Base-by-base conservation (phyloP, 2,797 vertebrate genomes). In the Muraenolepis orangiensis region DNA sequence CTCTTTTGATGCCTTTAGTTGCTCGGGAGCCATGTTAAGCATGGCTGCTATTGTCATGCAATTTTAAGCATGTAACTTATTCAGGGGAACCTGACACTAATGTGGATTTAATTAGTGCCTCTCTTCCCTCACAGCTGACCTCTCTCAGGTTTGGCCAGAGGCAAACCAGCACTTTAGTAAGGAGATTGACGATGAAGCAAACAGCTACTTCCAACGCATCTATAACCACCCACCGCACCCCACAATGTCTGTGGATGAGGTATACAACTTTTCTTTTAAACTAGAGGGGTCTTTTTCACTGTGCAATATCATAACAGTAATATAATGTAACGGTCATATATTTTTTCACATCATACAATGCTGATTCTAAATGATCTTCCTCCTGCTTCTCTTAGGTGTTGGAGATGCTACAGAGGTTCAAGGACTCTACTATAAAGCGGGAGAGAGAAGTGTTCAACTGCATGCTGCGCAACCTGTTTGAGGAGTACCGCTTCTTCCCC, bases 121-220 rank as follows among this genome's bases (percentile, higher is more conserved):
- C 16, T 73, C 18, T 38, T 70, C 31, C 70, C 72, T 11, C 26
- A 32, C 84, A 99, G 98, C 98, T 88, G 98, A 99, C 90, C 96
- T 99, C 91, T 99, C 98, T 96, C 98, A 99, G 95, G 98, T 99
- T 84, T 99, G 98, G 98, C 98, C 98, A 61, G 97, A 99, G 91
- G 97, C 97, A 91, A 99, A 99, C 90, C 98, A 99, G 97, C 95
- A 99, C 96, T 99, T 99, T 96, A 99, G 95, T 92, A 99, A 99
- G 92, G 98, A 99, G 92, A 99, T 99, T 51, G 98, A 99, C 64
- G 98, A 99, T 46, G 98, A 99, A 92, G 98, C 98, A 80, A 99
- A 99, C 93, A 99, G 98, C 91, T 99, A 99, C 90, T 99, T 99
- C 87, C 98, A 99, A 84, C 94, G 98, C 46, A 99, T 99, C 87